phyloP scores from a whole-genome alignment of 2,888 invertebrate species.

The Galerucella nymphaeae region DNA sequence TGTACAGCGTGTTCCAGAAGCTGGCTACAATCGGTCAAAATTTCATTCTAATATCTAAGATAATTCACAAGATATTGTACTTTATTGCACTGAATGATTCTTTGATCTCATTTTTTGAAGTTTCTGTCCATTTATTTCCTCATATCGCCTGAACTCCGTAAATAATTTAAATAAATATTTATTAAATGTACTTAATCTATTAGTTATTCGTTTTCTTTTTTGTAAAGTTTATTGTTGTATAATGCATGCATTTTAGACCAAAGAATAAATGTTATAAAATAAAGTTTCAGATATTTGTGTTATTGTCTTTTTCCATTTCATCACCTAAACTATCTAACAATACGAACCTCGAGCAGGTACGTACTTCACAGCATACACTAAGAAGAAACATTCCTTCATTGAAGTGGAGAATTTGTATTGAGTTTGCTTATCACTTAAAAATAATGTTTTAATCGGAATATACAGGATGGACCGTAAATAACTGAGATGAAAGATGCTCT shows the following conservation, averaged over 20 bases:
- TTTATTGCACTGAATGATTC: too few species aligned
- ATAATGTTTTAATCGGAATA: background rate
- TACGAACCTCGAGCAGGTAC: slow-evolving; percentile 6
- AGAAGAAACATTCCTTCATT: slow-evolving; percentile 2
- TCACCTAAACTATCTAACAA: slow-evolving; percentile 3
- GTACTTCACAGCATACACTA: slow-evolving; percentile 7
- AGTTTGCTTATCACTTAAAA: background rate
- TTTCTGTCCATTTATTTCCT: too few species aligned
- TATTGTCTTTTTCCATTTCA: slow-evolving; percentile 4
- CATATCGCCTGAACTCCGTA: background rate
- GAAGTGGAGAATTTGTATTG: background rate
- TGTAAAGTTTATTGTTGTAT: slow-evolving; percentile 31
- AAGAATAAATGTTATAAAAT: slow-evolving; percentile 47
- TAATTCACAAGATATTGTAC: too few species aligned
- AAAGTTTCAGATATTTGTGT: slow-evolving; percentile 16
- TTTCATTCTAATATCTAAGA: too few species aligned
- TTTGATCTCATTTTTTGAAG: too few species aligned
- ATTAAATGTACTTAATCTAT: slow-evolving; percentile 3
- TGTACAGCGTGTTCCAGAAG: too few species aligned
- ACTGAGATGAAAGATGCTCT: too few species aligned
- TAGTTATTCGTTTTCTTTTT: background rate
- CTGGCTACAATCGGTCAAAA: too few species aligned
- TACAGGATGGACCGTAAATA: too few species aligned
- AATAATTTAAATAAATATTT: background rate
- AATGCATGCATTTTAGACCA: slow-evolving; percentile 43